phyloP scores from a whole-genome alignment of 23 tunicate genomes.

The Styela plicata region DNA sequence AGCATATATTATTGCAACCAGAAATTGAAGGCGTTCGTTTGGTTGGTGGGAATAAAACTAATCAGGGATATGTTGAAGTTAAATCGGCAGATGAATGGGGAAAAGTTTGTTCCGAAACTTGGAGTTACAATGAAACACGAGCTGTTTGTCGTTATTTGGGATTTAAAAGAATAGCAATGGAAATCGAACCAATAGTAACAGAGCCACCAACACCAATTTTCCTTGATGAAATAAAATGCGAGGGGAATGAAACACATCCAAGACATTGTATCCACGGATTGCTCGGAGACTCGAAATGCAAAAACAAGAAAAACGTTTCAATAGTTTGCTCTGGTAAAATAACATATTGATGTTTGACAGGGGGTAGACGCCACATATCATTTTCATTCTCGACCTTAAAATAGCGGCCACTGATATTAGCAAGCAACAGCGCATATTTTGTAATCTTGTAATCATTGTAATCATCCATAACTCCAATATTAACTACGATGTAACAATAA shows the following conservation, averaged over 20 bases:
- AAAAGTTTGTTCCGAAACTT: not conserved
- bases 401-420: too few relatives aligned
- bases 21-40: not conserved
- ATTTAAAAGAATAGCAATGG: not conserved
- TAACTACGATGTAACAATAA: too few relatives aligned
- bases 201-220: not conserved
- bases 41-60: not conserved
- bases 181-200: not conserved
- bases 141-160: not conserved
- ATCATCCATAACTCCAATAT: too few relatives aligned
- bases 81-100: not conserved
- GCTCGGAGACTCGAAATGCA: not conserved
- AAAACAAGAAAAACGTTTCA: not conserved
- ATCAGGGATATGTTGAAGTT: not conserved
- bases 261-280: not conserved
- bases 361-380: too few relatives aligned
- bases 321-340: not conserved
- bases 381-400: too few relatives aligned
- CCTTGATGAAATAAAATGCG: not conserved
- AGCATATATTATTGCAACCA: too few relatives aligned
- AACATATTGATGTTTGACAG: too few relatives aligned
- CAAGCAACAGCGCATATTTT: too few relatives aligned
- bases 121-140: not conserved
- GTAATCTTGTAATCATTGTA: too few relatives aligned
- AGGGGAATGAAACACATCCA: not conserved